Conservation (phyloP, 2,113 vertebrate genomes). For the Prietella phreatophila region DNA sequence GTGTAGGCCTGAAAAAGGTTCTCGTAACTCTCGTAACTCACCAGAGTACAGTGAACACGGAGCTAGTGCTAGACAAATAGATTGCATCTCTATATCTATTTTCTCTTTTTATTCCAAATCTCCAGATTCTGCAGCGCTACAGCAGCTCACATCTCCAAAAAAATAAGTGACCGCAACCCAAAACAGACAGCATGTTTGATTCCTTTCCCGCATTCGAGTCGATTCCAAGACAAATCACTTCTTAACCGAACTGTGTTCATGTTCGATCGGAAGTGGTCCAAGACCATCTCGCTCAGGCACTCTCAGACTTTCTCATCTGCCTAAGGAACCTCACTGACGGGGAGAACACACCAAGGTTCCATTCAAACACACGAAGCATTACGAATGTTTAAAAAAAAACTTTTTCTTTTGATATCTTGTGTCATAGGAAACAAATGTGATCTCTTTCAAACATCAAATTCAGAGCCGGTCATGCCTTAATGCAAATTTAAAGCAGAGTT, state of each 20-base stretch:
- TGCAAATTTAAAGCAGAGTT: background rate
- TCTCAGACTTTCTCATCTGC: background rate
- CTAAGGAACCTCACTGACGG: background rate
- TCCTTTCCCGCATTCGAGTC: background rate
- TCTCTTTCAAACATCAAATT: background rate
- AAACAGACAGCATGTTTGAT: background rate
- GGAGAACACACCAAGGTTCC: background rate
- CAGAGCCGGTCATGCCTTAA: background rate
- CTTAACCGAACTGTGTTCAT: background rate
- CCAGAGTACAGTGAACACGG: background rate
- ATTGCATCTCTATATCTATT: too few species aligned
- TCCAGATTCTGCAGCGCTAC: background rate
- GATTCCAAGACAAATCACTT: background rate
- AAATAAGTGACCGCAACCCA: background rate
- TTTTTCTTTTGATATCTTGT: background rate
- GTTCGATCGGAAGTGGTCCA: background rate
- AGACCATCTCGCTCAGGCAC: background rate
- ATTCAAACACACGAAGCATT: background rate
- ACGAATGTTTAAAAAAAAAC: background rate
- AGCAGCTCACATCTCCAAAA: background rate
- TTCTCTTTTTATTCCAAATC: background rate
- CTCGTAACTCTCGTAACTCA: background rate
- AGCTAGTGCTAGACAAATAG: background rate
- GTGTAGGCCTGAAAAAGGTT: background rate
- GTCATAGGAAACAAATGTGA: background rate